A percentile compares a stretch with the other conserved stretches of the same genome.
phyloP scores from a whole-genome alignment of 2,797 vertebrate species.

The Mycteria americana region DNA sequence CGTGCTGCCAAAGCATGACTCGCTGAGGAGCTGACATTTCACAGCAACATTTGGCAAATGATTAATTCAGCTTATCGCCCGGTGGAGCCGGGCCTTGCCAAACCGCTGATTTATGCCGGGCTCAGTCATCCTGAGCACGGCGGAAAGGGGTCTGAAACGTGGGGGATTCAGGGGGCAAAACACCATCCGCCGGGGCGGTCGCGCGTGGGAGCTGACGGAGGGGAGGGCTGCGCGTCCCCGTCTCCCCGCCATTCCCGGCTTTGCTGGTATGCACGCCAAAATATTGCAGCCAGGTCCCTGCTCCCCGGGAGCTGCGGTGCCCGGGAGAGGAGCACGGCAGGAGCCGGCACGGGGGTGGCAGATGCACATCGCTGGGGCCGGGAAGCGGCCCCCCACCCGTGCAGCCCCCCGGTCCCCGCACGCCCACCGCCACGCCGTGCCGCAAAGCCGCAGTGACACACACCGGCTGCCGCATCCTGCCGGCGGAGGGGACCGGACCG shows the following conservation, averaged over 20 bases:
- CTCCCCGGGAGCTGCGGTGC: background rate
- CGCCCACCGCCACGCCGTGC: rapidly evolving
- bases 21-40: background rate
- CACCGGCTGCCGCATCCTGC: background rate
- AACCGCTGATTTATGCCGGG: rapidly evolving
- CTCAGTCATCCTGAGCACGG: background rate
- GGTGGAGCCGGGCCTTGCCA: background rate
- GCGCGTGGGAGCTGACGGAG: rapidly evolving
- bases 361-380: background rate
- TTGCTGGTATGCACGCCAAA: background rate
- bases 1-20: background rate
- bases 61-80: background rate
- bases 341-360: rapidly evolving
- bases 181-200: rapidly evolving
- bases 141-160: background rate
- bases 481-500: background rate
- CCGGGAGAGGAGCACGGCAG: background rate
- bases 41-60: background rate
- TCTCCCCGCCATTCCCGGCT: rapidly evolving
- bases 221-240: rapidly evolving
- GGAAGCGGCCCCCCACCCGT: background rate
- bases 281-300: background rate
- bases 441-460: background rate
- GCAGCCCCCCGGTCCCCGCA: background rate
- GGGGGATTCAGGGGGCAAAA: background rate